Evolutionary conservation across 2,888 invertebrate species (phyloP), one percentile per base, ranked within the genome.

Genomic region (Cosmia pyralina): DNA sequence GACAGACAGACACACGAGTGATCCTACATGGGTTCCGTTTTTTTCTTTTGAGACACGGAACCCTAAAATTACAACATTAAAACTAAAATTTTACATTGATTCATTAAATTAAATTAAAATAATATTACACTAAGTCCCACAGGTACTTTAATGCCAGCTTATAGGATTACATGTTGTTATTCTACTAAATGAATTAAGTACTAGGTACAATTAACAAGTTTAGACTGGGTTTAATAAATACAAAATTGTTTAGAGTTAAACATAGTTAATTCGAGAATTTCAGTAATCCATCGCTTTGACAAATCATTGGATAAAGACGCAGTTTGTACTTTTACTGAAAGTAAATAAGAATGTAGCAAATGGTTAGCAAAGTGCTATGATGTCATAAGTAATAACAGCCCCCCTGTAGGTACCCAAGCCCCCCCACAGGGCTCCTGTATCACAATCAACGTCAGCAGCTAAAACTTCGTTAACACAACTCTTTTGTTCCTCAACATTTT

Each of bases 401-500:
- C n/a, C n/a, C n/a, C n/a, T n/a, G n/a, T n/a, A n/a, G n/a, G n/a
- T n/a, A n/a, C n/a, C n/a, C n/a, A n/a, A n/a, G n/a, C n/a, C n/a
- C n/a, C 48, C 19, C 44, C 41, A 8, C 28, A n/a, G 57, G 65
- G 34, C 22, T 19, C 28, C 13, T 13, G 19, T 7, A 3, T 53
- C 46, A 57, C 19, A 19, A 69, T 71, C 44, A 78, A 63, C 48
- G 13, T 19, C 19, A 72, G 52, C 46, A 73, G 28, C 59, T 63
- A 19, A n/a, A 68, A 68, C 58, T 69, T 77, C 55, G 59, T 60
- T 38, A 65, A 48, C 66, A 69, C 44, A 38, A 19, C 34, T 55
- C 68, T 77, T 80, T 81, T 68, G 73, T 71, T 82, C 44, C 59
- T 52, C 41, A 63, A 80, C 71, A 53, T 77, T 72, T 73, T 81